Base-by-base conservation (phyloP, 1,140 invertebrate species). In the Ostrea edulis region DNA sequence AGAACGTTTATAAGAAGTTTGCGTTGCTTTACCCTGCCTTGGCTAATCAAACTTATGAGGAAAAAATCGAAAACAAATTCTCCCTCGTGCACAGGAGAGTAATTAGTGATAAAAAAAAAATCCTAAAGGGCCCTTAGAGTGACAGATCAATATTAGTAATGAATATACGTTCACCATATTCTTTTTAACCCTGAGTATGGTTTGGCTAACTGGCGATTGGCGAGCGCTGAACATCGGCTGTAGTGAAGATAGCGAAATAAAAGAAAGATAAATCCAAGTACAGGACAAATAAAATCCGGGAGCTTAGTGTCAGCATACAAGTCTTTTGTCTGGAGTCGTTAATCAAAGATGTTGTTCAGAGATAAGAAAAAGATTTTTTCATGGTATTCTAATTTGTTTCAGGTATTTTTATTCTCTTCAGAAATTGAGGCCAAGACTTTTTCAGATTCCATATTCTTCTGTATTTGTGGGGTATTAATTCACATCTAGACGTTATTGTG, bases 21-120 rank as follows among this genome's bases (percentile, higher is more conserved):
- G n/a, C 55, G 5, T 62, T 62, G 14, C 17, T 20, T 62, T 62
- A 55, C 14, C 55, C 55, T 62, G 7, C 1, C 55, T 62, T n/a
- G n/a, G 17, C 55, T 62, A 62, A 62, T 62, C 55, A 62, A 62
- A 62, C 17, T 17, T 62, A 62, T 20, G 8, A 5, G 55, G n/a
- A 17, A 77, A 35, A 77, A 77, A 77, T 77, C 55, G 68, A 25
- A 35, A 77, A 77, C 68, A 77, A 77, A 29, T 77, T 77, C 29
- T 25, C 29, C 68, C 29, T 77, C 68, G 35, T 77, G 68, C 68
- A 29, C 29, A 29, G 29, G 68, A 77, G 68, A 29, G 22, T 77
- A 77, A 77, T 77, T 77, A 77, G 68, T 77, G 68, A 77, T 77
- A 77, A 77, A 62, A 77, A 77, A 77, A 62, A 77, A 77, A 77